Evolutionary conservation across 1,140 invertebrate genomes (phyloP).

Genomic region (Drosophila virilis): DNA sequence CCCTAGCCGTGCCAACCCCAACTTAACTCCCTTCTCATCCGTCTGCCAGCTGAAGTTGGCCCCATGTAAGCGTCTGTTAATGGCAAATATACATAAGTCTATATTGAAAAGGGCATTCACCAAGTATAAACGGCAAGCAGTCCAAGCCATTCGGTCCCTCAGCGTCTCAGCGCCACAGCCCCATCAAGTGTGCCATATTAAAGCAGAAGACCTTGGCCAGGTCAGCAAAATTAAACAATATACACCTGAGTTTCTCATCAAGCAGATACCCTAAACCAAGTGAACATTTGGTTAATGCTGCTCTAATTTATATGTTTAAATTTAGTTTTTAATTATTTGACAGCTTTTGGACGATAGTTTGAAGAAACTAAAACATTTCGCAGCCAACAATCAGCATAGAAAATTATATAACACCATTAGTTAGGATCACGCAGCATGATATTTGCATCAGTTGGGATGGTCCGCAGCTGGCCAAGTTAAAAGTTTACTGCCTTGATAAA

Average conservation of each 20-base stretch:
- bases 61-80: constrained; percentile 22
- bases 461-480: too few species aligned
- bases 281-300: too few species aligned
- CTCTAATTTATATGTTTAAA: too few species aligned
- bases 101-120: constrained; percentile 12
- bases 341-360: too few species aligned
- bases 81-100: constrained; percentile 35
- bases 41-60: not conserved
- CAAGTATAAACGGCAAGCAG: not conserved
- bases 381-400: too few species aligned
- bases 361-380: too few species aligned
- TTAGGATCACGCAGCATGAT: too few species aligned
- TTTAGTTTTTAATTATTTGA: too few species aligned
- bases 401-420: too few species aligned
- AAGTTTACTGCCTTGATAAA: too few species aligned
- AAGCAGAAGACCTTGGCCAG: not conserved
- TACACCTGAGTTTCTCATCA: not conserved
- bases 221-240: constrained; percentile 14
- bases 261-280: not conserved
- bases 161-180: not conserved
- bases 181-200: not conserved
- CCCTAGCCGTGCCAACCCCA: not conserved
- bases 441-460: too few species aligned
- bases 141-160: too few species aligned
- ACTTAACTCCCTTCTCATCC: not conserved